A percentile compares a stretch with the other conserved stretches of the same genome.
phyloP scores from a whole-genome alignment of 2,888 invertebrate species.

The Drosophila monieri region DNA sequence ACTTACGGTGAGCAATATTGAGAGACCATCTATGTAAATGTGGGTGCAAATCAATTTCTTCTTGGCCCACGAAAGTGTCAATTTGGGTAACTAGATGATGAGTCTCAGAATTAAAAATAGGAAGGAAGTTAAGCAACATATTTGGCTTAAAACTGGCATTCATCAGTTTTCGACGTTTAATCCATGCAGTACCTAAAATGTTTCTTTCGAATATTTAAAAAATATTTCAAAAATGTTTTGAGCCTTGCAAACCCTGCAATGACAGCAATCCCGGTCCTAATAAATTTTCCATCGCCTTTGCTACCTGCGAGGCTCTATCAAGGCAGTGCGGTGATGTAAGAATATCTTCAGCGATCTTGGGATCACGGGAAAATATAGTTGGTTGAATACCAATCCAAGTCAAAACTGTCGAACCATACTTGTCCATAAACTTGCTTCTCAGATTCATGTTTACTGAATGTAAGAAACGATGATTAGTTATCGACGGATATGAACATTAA shows the following conservation, averaged over 20 bases:
- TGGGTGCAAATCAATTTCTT: slow-evolving; percentile 41
- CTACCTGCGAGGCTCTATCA: slow-evolving; percentile 54
- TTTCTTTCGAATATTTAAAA: no score
- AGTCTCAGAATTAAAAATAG: slow-evolving; percentile 69
- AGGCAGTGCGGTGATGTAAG: slow-evolving; percentile 66
- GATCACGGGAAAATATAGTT: slow-evolving; percentile 61
- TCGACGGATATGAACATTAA: no score
- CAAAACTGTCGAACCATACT: slow-evolving; percentile 58
- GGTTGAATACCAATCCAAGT: slow-evolving; percentile 74
- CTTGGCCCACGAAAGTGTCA: slow-evolving; percentile 38
- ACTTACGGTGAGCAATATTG: slow-evolving; percentile 67
- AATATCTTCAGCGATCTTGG: slow-evolving; percentile 62
- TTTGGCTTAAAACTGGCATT: slow-evolving; percentile 71
- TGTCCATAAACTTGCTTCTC: slow-evolving; percentile 9
- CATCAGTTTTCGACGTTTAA: slow-evolving; percentile 64
- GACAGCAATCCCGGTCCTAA: slow-evolving; percentile 56
- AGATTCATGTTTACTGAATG: neutral
- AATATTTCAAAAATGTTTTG: no score
- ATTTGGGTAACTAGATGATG: slow-evolving; percentile 51
- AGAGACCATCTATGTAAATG: slow-evolving; percentile 53
- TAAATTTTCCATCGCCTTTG: slow-evolving; percentile 53
- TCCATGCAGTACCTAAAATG: slow-evolving; percentile 64
- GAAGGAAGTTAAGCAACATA: slow-evolving; percentile 68
- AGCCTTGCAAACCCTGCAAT: no score
- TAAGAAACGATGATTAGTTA: no score